Evolutionary conservation across 2,888 invertebrate species (phyloP).

Genomic region (Phalangium opilio): DNA sequence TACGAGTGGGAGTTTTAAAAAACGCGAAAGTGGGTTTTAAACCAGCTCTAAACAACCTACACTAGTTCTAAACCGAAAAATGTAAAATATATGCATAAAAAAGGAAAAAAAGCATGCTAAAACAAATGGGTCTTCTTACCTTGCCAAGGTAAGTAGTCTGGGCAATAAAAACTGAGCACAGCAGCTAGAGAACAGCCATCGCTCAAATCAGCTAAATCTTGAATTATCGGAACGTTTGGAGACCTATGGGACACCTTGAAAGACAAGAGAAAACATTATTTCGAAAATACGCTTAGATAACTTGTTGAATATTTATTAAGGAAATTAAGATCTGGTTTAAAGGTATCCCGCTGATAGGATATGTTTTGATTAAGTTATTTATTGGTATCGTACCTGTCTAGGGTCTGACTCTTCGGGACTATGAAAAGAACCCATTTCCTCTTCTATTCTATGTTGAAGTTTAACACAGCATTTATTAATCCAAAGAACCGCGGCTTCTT

Average conservation of each 20-base stretch:
- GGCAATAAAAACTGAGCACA: conserved; percentile 79
- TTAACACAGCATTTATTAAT: conserved; percentile 72
- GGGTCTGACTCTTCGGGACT: not conserved
- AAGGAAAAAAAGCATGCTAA: too few relatives aligned
- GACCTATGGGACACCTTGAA: conserved; percentile 9
- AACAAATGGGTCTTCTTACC: too few relatives aligned
- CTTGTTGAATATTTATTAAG: too few relatives aligned
- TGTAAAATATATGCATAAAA: not conserved
- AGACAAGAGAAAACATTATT: not conserved
- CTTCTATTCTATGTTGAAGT: conserved; percentile 35
- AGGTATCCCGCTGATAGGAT: too few relatives aligned
- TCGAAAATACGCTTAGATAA: too few relatives aligned
- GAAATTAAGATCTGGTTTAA: too few relatives aligned
- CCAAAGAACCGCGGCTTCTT: conserved; percentile 74
- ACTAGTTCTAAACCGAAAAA: too few relatives aligned
- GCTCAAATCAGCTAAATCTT: conserved; percentile 70
- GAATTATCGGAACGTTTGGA: conserved; percentile 38
- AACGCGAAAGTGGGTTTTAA: too few relatives aligned
- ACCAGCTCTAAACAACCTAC: too few relatives aligned
- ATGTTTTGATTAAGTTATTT: too few relatives aligned
- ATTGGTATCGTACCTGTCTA: too few relatives aligned
- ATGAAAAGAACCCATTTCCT: conserved; percentile 10
- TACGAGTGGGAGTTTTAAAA: too few relatives aligned
- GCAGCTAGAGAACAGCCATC: conserved; percentile 79
- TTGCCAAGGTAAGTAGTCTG: conserved; percentile 53